These are phyloP conservation scores for Pygocentrus nattereri DNA, from an alignment of 2,797 vertebrate genomes.

Conservation along the genomic window DNA sequence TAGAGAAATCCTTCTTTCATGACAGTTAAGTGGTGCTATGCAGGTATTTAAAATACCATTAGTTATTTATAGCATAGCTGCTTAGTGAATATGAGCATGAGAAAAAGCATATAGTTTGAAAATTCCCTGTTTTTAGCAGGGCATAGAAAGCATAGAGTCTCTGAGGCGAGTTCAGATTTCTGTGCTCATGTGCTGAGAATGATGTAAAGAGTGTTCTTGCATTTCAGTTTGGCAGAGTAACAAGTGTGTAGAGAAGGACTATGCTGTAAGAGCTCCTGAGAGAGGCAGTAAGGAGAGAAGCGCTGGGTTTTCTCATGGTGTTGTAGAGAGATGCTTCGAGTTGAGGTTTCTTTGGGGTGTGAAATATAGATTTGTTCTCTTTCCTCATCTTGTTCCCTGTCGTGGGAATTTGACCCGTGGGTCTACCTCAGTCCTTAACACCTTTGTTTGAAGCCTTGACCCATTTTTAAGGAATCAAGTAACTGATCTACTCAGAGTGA, in stretches of 20 bases:
- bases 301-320: not conserved
- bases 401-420: slow-evolving; percentile 31
- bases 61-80: not conserved
- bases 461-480: slow-evolving; percentile 47
- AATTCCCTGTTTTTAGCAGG: not conserved
- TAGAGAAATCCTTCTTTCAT: not conserved
- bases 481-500: slow-evolving; percentile 23
- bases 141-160: not conserved
- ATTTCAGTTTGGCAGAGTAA: slow-evolving; percentile 13
- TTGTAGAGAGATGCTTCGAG: not conserved
- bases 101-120: not conserved
- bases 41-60: not conserved
- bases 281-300: not conserved
- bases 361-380: slow-evolving; percentile 45
- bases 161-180: not conserved
- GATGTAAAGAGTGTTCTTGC: not conserved
- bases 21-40: not conserved
- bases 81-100: not conserved
- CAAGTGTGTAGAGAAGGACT: not conserved
- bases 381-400: slow-evolving; percentile 22
- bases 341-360: slow-evolving; percentile 17
- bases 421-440: slow-evolving; percentile 24
- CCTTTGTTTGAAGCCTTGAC: slow-evolving; percentile 47
- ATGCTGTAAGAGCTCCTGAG: slow-evolving; percentile 16
- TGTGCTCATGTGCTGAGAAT: not conserved